Base-by-base conservation (phyloP, 2,113 vertebrate genomes). In the Megaceryle maxima region DNA sequence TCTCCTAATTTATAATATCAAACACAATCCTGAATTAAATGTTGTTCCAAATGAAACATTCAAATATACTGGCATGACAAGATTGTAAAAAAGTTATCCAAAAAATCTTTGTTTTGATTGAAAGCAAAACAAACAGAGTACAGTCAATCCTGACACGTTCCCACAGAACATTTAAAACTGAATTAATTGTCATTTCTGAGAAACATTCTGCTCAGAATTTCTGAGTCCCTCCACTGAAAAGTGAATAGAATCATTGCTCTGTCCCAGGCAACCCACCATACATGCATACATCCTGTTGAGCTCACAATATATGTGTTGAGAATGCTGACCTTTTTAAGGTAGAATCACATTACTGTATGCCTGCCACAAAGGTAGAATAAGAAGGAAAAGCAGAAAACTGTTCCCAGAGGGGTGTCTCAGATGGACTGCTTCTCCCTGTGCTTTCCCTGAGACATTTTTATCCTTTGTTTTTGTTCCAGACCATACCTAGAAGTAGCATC, bases 31-130 rank as follows among this genome's bases (percentile, higher is more conserved):
- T 75, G 31, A 92, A 94, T 70, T 39, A 91, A 95, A 88, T 81
- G 56, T 63, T 87, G 21, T 70, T 95, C 69, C 22, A 16, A 87
- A 84, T 60, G 66, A 83, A 95, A 75, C 44, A 84, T 25, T 67
- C 33, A 87, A 87, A 78, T 94, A 83, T 33, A 87, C 94, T 89
- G 33, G 77, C 91, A 79, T 84, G 68, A 75, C 57, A 75, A 84
- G 87, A 75, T 92, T 84, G 92, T 72, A 24, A 70, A 88, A 93
- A 94, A 56, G 69, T 91, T 95, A 92, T 79, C 89, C 67, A 77
- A 95, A 94, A 95, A 94, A 64, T 35, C 77, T 95, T 95, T 96
- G 92, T 95, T 97, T 96, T 96, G 94, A 96, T 94, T 96, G 96
- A 95, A 96, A 96, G 83, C 22, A 96, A 97, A 94, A 94, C 83